These are phyloP conservation scores for Sinella curviseta DNA, from an alignment of 1,140 invertebrate genomes.

Conservation along the genomic window DNA sequence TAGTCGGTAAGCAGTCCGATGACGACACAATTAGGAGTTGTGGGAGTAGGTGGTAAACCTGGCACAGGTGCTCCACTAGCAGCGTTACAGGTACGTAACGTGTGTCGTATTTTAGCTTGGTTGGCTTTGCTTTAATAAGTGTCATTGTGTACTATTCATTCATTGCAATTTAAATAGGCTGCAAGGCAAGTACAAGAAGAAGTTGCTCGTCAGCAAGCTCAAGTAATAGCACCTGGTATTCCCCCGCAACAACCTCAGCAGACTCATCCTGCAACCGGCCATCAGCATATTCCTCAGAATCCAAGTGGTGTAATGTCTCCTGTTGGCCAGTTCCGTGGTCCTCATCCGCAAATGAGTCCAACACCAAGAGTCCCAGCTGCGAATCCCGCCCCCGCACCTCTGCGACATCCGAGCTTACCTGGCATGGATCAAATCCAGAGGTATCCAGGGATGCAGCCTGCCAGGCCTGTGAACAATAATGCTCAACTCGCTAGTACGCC, in stretches of 20 bases:
- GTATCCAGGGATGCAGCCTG: constrained; percentile 41
- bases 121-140: not conserved
- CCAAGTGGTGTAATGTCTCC: constrained; percentile 35
- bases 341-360: constrained; percentile 48
- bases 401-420: constrained; percentile 60
- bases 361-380: constrained; percentile 52
- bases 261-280: not conserved
- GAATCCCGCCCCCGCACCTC: constrained; percentile 59
- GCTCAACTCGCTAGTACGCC: constrained; percentile 72
- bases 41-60: constrained; percentile 45
- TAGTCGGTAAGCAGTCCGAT: constrained; percentile 22
- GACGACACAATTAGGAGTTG: constrained; percentile 25
- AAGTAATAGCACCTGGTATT: constrained; percentile 39
- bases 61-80: constrained; percentile 47
- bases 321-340: constrained; percentile 38
- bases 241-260: constrained; percentile 31
- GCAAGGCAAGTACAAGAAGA: constrained; percentile 49
- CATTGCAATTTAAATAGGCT: constrained; percentile 38
- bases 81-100: constrained; percentile 43
- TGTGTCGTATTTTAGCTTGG: not conserved
- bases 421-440: constrained; percentile 48
- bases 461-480: constrained; percentile 63
- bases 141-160: not conserved
- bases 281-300: constrained; percentile 6
- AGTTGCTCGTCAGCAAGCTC: constrained; percentile 47